Evolutionary conservation across 2,888 invertebrate genomes (phyloP), one percentile per base, ranked within the genome.

Genomic region (Ectobius pallidus): DNA sequence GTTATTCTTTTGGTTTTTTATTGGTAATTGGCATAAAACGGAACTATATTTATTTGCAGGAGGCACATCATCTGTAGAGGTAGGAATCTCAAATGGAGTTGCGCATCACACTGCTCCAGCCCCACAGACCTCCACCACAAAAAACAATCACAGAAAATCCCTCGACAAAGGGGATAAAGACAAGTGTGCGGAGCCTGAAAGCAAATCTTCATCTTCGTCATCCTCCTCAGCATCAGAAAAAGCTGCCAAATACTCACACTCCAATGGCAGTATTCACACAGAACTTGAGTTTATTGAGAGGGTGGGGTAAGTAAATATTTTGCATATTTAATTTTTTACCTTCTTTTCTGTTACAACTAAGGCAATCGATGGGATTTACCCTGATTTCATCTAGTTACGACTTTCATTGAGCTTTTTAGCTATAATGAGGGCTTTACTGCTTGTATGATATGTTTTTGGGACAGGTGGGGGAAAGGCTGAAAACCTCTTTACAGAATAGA

Each of bases 71-170:
- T 27, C 68, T 22, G 69, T 25, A 42, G 75, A 73, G 7, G 30
- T 70, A 34, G 70, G 46, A 63, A 68, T 74, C 30, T 74, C 74
- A 39, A 75, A 75, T 68, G 75, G 74, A 30, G 44, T 55, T 20
- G 73, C 63, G 34, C 75, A 70, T 27, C 25, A 70, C 32, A 30
- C 46, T 16, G 32, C 70, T 27, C 25, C 62, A 32, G 44, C 32
- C 16, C 44, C 74, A 39, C 72, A 72, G 27, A 30, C 55, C 14
- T 44, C 68, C 20, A 30, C 75, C 18, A 82, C 81, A 61, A 85
- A 84, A 81, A 86, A 85, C 80, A 85, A 84, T 80, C 86, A 87
- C 80, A 86, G 86, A 81, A 87, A 87, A 79, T 85, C 85, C 42
- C 79, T 85, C 70, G 86, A 86, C 73, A 86, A 86, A 79, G 82